Evolutionary conservation across 2,888 invertebrate species (phyloP), one percentile per base, ranked within the genome.

Genomic region (Colletes collaris): DNA sequence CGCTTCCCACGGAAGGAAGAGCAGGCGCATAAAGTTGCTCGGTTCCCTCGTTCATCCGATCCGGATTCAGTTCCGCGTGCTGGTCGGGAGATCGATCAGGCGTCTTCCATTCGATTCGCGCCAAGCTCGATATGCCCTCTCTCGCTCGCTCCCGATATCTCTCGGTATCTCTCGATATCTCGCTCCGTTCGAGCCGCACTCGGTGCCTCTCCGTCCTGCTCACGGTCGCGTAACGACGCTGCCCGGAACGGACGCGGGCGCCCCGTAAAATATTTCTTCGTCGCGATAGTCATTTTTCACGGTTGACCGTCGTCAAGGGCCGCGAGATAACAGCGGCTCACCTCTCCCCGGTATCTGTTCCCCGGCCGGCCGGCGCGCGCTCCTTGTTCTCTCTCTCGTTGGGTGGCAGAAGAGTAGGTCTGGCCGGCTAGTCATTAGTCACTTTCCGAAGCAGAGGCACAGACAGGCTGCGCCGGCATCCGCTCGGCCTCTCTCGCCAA

Each of bases 401-500:
- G 83, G 91, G 91, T 91, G 90, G 91, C 84, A 87, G 90, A 89
- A 86, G 90, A 90, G 89, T 90, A 90, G 86, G 87, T 87, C 87
- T 85, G 87, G 85, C 86, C 88, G 87, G 87, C 88, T 91, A 91
- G 93, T 93, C 93, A 93, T 93, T 93, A 92, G 93, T 93, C 93
- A 93, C 92, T 92, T 92, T 92, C 92, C 92, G 92, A 92, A 92
- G 92, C 92, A 92, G 92, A 92, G 92, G 92, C 92, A 91, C 92
- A 91, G 92, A 91, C 90, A 90, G 89, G 89, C 91, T 89, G 89
- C 87, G 91, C 90, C 90, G 90, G 89, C 90, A 90, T 88, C 85
- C 82, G 81, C 82, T 79, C 83, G 84, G 78, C 83, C 71, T 76
- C 74, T 79, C 75, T 66, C 66, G 79, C 58, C 13, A 46, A 8